These are phyloP conservation scores for Chloropsis hardwickii DNA, from an alignment of 2,113 vertebrate genomes.

Conservation along the genomic window DNA sequence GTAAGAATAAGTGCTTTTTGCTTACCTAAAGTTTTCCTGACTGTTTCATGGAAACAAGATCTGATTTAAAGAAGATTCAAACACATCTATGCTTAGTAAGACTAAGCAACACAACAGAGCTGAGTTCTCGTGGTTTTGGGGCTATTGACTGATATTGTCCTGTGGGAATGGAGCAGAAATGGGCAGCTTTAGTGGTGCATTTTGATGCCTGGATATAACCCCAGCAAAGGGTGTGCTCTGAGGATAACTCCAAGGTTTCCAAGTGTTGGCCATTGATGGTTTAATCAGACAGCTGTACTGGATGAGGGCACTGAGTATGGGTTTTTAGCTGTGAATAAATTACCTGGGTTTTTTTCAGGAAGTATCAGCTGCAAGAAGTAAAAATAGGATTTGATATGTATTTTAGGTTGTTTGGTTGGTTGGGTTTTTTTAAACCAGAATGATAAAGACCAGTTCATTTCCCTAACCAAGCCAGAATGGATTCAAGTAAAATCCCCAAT, in stretches of 20 bases:
- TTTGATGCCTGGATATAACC: not conserved
- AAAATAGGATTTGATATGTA: not conserved
- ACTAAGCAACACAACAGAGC: not conserved
- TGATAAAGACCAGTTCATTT: not conserved
- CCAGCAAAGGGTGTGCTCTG: not conserved
- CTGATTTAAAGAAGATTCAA: not conserved
- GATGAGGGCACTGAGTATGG: rapidly evolving
- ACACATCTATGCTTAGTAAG: not conserved
- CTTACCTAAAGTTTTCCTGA: not conserved
- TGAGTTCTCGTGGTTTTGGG: not conserved
- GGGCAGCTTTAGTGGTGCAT: not conserved
- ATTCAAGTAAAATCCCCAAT: not conserved
- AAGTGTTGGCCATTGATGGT: not conserved
- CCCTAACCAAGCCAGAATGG: not conserved
- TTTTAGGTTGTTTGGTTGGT: not conserved
- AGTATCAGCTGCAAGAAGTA: not conserved
- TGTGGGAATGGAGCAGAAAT: not conserved
- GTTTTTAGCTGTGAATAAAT: not conserved
- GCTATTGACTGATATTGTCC: not conserved
- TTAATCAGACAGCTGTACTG: not conserved
- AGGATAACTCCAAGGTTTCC: not conserved
- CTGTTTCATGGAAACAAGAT: not conserved
- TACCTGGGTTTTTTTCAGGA: not conserved
- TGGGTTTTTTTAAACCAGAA: not conserved
- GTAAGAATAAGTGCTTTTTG: not conserved